phyloP scores from a whole-genome alignment of 2,888 invertebrate species.

The Sylvicola fuscatus region DNA sequence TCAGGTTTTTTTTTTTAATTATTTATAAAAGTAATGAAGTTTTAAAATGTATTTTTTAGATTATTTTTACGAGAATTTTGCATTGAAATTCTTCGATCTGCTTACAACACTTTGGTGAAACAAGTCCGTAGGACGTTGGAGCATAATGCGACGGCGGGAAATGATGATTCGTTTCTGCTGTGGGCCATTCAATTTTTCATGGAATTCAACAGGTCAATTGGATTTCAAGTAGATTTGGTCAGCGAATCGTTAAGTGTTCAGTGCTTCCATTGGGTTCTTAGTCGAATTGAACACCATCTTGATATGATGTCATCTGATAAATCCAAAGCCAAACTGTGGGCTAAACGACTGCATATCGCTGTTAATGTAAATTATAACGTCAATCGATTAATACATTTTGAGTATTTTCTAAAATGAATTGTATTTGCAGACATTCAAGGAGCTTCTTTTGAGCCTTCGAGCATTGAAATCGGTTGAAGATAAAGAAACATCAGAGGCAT shows the following conservation, averaged over 20 bases:
- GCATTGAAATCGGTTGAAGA: slow-evolving; percentile 51
- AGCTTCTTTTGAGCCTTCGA: slow-evolving; percentile 63
- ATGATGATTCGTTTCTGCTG: slow-evolving; percentile 86
- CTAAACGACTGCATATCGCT: slow-evolving; percentile 66
- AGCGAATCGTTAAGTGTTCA: slow-evolving; percentile 86
- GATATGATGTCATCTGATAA: slow-evolving; percentile 76
- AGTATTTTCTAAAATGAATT: too few species aligned
- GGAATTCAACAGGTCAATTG: slow-evolving; percentile 84
- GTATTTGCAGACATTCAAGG: slow-evolving; percentile 60
- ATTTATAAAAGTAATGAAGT: not conserved
- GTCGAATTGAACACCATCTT: slow-evolving; percentile 58
- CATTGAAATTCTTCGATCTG: slow-evolving; percentile 73
- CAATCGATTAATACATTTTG: too few species aligned
- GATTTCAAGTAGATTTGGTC: slow-evolving; percentile 71
- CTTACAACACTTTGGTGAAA: slow-evolving; percentile 84
- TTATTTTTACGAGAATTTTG: slow-evolving; percentile 88
- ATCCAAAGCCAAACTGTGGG: slow-evolving; percentile 64
- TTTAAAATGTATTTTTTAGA: slow-evolving; percentile 35
- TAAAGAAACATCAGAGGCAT: slow-evolving; percentile 42
- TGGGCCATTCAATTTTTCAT: slow-evolving; percentile 93
- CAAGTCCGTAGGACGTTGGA: slow-evolving; percentile 60
- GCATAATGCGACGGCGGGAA: slow-evolving; percentile 44
- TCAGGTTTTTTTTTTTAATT: slow-evolving; percentile 28
- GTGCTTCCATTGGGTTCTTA: slow-evolving; percentile 70
- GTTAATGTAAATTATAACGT: slow-evolving; percentile 30